These are phyloP conservation scores for Cettia cetti DNA, from an alignment of 2,113 vertebrate species.

Conservation along the genomic window DNA sequence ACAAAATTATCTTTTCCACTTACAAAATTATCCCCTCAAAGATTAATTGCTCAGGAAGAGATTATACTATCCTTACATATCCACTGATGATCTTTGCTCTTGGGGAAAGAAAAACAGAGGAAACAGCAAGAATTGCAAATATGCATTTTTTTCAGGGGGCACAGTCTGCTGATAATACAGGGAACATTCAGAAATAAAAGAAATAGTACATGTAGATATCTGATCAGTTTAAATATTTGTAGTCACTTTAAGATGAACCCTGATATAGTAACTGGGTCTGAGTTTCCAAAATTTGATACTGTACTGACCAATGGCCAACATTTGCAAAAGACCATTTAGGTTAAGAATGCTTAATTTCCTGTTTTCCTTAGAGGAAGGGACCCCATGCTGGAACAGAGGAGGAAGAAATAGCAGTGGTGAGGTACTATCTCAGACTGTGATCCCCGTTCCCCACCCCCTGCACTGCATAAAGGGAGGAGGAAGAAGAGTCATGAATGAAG, in stretches of 20 bases:
- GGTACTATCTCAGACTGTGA: not conserved
- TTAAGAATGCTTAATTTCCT: not conserved
- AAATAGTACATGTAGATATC: not conserved
- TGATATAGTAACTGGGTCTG: not conserved
- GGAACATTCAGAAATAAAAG: not conserved
- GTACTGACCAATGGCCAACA: not conserved
- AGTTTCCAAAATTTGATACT: not conserved
- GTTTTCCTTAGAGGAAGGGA: not conserved
- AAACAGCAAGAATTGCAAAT: not conserved
- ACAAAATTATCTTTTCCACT: not conserved
- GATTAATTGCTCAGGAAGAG: not conserved
- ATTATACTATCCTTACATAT: not conserved
- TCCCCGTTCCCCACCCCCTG: not conserved
- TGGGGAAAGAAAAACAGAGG: not conserved
- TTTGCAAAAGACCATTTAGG: not conserved
- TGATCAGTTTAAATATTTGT: not conserved
- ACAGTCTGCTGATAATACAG: not conserved
- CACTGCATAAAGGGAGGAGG: not conserved
- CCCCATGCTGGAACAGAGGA: rapidly evolving
- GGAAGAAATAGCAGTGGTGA: not conserved
- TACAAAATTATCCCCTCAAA: not conserved
- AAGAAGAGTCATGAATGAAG: not conserved
- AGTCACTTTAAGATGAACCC: not conserved
- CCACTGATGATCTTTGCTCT: not conserved
- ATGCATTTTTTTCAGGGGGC: not conserved